Percentiles rank a stretch among this genome's conserved stretches.
Conservation (phyloP, 2,797 vertebrate genomes). For the Lithobates sylvaticus region DNA sequence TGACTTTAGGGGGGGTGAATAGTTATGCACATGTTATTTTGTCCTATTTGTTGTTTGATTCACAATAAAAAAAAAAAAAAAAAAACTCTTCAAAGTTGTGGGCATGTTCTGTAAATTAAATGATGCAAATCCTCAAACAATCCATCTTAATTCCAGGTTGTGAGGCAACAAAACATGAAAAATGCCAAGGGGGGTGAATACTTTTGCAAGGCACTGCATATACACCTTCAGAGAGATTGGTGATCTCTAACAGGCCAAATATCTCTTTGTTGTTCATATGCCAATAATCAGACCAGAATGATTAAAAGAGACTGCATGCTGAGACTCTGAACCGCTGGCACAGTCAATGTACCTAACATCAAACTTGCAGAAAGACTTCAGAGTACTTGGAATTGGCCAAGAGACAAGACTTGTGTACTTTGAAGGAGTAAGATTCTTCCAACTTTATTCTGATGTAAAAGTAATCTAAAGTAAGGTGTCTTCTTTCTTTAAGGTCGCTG, state of each 20-base stretch:
- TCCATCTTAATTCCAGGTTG: no score
- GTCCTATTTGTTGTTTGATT: no score
- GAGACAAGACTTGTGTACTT: not conserved
- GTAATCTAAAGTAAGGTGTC: not conserved
- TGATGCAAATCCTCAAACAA: no score
- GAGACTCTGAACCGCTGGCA: not conserved
- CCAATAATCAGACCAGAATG: not conserved
- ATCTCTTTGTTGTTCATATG: not conserved
- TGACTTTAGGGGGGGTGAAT: no score
- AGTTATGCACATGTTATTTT: no score
- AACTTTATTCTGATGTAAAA: not conserved
- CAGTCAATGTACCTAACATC: not conserved
- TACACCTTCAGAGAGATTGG: not conserved
- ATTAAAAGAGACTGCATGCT: conserved; percentile 1
- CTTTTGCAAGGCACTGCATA: no score
- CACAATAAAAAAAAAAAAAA: no score
- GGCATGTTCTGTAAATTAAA: no score
- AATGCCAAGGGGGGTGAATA: no score
- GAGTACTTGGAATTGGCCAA: not conserved
- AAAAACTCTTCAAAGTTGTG: no score
- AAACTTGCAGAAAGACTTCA: not conserved
- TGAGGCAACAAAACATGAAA: no score
- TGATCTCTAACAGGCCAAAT: not conserved
- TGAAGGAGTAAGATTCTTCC: not conserved
- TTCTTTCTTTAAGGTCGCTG: not conserved